These are phyloP conservation scores for Sinosuthora webbiana DNA, from an alignment of 2,113 vertebrate genomes.

Conservation along the genomic window DNA sequence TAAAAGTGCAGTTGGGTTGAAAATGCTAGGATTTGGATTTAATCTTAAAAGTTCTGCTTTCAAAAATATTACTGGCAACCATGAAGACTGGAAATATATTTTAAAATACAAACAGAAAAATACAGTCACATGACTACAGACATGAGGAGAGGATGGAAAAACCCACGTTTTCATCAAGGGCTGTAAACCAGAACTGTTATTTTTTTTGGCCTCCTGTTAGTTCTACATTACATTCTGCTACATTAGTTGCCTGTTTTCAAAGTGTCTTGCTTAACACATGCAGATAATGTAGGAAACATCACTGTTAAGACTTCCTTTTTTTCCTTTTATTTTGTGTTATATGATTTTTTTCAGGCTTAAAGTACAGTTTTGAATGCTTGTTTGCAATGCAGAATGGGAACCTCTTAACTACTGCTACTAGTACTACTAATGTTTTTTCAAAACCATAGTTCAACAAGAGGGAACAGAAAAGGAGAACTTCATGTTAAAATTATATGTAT, in stretches of 20 bases:
- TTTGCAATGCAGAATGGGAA: background rate
- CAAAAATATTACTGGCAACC: background rate
- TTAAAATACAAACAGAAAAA: background rate
- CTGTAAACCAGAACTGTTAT: background rate
- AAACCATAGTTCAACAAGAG: background rate
- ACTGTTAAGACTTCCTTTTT: background rate
- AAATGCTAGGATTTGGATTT: background rate
- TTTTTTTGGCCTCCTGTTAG: background rate
- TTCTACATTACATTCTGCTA: background rate
- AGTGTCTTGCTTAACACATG: background rate
- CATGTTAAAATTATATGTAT: background rate
- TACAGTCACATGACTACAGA: background rate
- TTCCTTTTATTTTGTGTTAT: background rate
- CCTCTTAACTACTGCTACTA: background rate
- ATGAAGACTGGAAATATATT: background rate
- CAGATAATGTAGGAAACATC: background rate
- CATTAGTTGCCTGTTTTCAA: background rate
- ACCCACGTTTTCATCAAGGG: background rate
- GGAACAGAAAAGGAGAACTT: background rate
- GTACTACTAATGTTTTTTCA: background rate
- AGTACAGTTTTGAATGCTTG: background rate
- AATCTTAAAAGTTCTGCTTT: background rate
- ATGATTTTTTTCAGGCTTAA: background rate
- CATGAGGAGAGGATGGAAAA: background rate
- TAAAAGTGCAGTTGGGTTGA: background rate